Conservation (phyloP, 2,888 invertebrate species). For the Busseola fusca region DNA sequence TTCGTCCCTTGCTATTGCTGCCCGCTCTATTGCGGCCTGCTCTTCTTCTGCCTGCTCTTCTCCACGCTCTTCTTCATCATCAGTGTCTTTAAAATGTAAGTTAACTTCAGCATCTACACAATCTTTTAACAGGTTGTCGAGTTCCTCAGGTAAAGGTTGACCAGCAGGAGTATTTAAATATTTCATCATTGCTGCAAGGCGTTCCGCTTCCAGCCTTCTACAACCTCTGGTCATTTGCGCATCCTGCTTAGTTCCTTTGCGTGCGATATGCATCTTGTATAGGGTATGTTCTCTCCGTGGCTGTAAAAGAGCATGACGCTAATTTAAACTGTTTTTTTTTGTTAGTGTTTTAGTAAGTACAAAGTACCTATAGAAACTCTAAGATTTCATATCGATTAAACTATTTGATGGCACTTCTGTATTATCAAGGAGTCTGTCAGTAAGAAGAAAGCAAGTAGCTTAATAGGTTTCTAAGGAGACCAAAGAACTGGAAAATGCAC, state of each 20-base stretch:
- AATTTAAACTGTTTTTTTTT: not conserved
- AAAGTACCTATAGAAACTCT: not conserved
- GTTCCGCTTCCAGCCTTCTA: conserved; percentile 29
- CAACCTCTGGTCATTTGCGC: conserved; percentile 31
- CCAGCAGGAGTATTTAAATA: conserved; percentile 25
- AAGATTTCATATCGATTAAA: not conserved
- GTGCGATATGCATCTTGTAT: conserved; percentile 45
- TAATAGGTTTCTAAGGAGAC: not conserved
- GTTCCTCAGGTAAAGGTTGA: conserved; percentile 32
- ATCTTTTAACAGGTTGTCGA: conserved; percentile 50
- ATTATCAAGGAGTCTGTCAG: too few species aligned
- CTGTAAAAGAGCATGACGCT: conserved; percentile 24
- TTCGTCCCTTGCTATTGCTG: not conserved
- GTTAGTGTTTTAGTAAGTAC: too few species aligned
- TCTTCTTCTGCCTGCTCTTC: not conserved
- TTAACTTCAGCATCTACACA: conserved; percentile 51
- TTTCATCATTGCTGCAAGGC: conserved; percentile 33
- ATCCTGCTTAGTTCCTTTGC: conserved; percentile 17
- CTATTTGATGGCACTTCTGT: not conserved
- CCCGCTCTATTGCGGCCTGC: not conserved
- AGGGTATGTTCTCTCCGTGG: conserved; percentile 40
- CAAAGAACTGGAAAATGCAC: not conserved
- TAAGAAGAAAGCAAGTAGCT: not conserved
- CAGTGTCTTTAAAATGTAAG: conserved; percentile 43
- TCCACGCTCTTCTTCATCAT: conserved; percentile 16